A percentile compares a stretch with the other conserved stretches of the same genome.
phyloP scores from a whole-genome alignment of 2,797 vertebrate species.

The Spizella passerina region DNA sequence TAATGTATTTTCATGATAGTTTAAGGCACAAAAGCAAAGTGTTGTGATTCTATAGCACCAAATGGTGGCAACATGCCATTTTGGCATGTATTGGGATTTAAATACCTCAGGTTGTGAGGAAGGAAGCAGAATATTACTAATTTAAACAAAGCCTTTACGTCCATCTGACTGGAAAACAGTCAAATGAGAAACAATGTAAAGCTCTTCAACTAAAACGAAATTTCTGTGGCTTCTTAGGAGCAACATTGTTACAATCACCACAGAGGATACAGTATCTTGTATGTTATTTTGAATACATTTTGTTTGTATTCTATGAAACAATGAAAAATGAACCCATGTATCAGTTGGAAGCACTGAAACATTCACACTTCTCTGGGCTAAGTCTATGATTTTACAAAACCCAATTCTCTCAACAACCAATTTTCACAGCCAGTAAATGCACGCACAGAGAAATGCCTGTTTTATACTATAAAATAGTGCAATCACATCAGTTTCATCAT shows the following conservation, averaged over 20 bases:
- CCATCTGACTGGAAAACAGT: background rate
- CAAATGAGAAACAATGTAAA: background rate
- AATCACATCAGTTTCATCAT: accelerated
- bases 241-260: background rate
- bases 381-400: background rate
- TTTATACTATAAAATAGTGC: background rate
- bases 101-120: background rate
- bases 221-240: background rate
- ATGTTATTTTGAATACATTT: background rate
- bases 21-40: background rate
- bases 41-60: background rate
- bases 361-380: background rate
- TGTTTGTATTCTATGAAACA: background rate
- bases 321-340: background rate
- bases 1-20: background rate
- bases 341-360: background rate
- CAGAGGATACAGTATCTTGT: background rate
- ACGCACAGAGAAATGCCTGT: accelerated
- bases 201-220: background rate
- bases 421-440: accelerated
- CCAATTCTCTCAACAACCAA: background rate
- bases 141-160: background rate
- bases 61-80: background rate
- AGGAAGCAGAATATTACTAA: background rate
- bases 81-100: background rate